These are phyloP conservation scores for Synergus umbraculus DNA, from an alignment of 2,888 invertebrate genomes.

Conservation along the genomic window DNA sequence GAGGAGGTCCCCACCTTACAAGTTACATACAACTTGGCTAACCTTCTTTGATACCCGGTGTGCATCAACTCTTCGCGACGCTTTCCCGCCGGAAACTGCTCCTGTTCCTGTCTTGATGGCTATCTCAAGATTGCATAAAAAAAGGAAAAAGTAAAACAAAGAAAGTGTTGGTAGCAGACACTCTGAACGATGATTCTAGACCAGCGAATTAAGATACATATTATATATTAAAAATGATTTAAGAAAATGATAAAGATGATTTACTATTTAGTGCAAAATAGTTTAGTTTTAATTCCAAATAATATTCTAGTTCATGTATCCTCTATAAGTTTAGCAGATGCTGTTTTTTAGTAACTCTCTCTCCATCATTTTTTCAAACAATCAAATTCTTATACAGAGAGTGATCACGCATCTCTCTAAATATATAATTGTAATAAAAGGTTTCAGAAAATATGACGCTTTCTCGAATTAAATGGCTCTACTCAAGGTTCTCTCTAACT, in stretches of 20 bases:
- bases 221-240: too few species aligned
- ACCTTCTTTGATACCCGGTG: background rate
- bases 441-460: conserved; percentile 12
- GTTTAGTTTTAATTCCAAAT: too few species aligned
- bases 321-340: background rate
- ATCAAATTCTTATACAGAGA: background rate
- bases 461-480: conserved; percentile 20
- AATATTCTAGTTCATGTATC: too few species aligned
- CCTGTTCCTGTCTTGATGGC: background rate
- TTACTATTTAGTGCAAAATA: too few species aligned
- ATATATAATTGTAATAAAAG: background rate
- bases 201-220: too few species aligned
- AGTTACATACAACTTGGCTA: conserved; percentile 13
- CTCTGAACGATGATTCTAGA: background rate
- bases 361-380: background rate
- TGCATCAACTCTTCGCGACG: conserved; percentile 20
- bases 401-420: background rate
- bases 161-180: background rate
- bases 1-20: conserved; percentile 9
- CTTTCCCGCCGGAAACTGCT: conserved; percentile 25
- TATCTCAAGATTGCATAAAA: background rate
- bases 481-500: background rate
- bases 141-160: background rate
- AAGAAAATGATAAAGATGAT: too few species aligned
- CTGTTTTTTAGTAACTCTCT: background rate